Evolutionary conservation across 2,113 vertebrate genomes (phyloP).

Genomic region (Calypte anna): DNA sequence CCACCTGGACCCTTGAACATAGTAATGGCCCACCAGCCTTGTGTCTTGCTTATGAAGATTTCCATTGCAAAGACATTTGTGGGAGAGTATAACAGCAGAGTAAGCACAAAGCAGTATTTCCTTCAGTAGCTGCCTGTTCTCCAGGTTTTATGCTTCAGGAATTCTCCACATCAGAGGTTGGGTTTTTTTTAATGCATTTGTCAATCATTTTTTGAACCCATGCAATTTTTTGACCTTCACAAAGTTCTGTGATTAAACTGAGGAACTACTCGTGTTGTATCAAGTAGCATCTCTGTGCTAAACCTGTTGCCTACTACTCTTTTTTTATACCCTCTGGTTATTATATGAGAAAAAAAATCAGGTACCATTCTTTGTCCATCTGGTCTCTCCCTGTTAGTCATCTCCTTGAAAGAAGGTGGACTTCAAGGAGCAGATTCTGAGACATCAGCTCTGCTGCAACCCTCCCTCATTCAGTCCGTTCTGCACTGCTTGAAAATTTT

Average conservation of each 20-base stretch:
- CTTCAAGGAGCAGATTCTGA: not conserved
- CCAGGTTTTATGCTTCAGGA: not conserved
- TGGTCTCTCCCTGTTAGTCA: not conserved
- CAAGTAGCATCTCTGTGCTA: not conserved
- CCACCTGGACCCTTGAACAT: not conserved
- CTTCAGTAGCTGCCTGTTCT: not conserved
- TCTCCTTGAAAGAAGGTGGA: not conserved
- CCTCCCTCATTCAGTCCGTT: not conserved
- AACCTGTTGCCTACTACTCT: not conserved
- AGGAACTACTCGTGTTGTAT: not conserved
- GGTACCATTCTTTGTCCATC: not conserved
- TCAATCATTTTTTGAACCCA: not conserved
- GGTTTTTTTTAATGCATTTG: not conserved
- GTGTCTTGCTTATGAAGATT: not conserved
- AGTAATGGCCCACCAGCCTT: not conserved
- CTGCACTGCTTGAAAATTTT: not conserved
- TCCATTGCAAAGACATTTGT: rapidly evolving
- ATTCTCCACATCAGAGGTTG: not conserved
- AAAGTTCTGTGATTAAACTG: not conserved
- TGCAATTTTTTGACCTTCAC: not conserved
- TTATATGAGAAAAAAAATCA: not conserved
- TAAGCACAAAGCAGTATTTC: not conserved
- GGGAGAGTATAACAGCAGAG: not conserved
- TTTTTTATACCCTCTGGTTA: not conserved
- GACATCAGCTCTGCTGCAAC: not conserved